These are phyloP conservation scores for Melikaiella ostensackeni DNA, from an alignment of 2,888 invertebrate genomes.

Conservation along the genomic window DNA sequence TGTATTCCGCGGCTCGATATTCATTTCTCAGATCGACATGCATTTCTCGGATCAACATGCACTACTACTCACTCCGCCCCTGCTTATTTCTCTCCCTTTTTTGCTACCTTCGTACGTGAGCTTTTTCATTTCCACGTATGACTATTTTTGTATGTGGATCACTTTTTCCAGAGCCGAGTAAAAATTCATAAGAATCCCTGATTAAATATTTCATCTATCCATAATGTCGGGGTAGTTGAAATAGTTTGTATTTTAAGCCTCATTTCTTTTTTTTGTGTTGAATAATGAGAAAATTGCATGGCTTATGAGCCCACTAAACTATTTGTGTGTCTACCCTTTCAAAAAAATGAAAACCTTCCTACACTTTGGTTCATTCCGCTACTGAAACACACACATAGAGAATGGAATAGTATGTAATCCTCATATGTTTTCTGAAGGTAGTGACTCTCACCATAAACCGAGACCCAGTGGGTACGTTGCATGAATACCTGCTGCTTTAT, in stretches of 20 bases:
- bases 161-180: not conserved
- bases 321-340: not conserved
- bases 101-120: constrained; percentile 2
- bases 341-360: constrained; percentile 28
- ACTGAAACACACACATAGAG: not conserved
- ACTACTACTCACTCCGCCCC: no score
- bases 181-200: constrained; percentile 4
- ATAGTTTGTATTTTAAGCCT: no score
- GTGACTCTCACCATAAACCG: constrained; percentile 52
- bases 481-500: constrained; percentile 64
- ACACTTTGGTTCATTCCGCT: not conserved
- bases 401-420: constrained; percentile 5
- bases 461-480: constrained; percentile 49
- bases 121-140: constrained; percentile 19
- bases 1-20: no score
- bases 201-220: not conserved
- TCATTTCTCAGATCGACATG: no score
- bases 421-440: constrained; percentile 28
- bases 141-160: constrained; percentile 16
- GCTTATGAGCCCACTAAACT: not conserved
- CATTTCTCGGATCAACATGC: no score
- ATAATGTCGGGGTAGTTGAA: no score
- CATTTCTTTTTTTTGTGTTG: not conserved
- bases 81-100: no score
- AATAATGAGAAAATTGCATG: not conserved